Percentiles rank a stretch among this genome's conserved stretches.
These are phyloP conservation scores for Microctonus aethiopoides DNA, from an alignment of 2,888 invertebrate genomes.

Conservation along the genomic window DNA sequence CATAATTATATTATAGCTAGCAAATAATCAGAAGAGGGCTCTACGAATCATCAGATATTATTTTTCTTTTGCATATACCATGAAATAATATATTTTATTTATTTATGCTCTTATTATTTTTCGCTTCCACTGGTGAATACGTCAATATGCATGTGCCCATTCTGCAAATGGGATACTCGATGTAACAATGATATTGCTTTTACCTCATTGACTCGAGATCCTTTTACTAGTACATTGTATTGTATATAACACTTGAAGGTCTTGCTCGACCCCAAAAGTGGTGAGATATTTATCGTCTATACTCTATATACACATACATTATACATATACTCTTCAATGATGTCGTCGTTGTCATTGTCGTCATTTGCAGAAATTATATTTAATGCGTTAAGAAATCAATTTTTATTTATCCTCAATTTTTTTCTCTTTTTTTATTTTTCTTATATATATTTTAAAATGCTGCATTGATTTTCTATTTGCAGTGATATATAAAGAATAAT, in stretches of 20 bases:
- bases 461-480: neutral
- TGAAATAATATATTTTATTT: neutral
- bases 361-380: conserved; percentile 17
- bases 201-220: neutral
- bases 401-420: neutral
- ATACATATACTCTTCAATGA: too few species aligned
- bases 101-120: neutral
- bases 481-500: conserved; percentile 22
- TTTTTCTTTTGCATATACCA: conserved; percentile 11
- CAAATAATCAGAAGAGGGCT: conserved; percentile 2
- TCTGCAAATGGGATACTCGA: neutral
- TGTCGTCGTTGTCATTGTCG: too few species aligned
- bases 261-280: conserved; percentile 7
- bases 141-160: neutral
- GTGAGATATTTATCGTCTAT: conserved; percentile 12
- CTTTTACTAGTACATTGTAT: neutral
- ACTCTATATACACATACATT: too few species aligned
- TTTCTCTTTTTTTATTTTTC: neutral
- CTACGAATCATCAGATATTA: neutral
- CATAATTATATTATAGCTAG: conserved; percentile 13
- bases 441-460: neutral
- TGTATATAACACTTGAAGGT: conserved; percentile 15
- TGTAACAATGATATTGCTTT: conserved; percentile 1
- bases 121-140: neutral
- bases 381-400: too few species aligned